phyloP scores from a whole-genome alignment of 2,888 invertebrate genomes.

The Sphecodes monilicornis region DNA sequence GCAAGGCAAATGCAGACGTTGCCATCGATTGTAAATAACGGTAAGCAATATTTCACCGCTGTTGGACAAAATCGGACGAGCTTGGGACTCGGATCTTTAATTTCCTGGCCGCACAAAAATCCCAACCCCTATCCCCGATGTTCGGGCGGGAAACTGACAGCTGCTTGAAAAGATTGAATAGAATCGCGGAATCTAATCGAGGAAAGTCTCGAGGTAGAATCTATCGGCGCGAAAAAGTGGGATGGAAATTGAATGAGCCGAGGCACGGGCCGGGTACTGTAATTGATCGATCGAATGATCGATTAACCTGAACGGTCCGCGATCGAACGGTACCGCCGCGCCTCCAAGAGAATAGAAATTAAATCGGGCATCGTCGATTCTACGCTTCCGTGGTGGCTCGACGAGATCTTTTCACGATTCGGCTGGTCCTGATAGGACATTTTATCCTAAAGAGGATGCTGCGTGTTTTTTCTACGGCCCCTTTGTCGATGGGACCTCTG shows the following conservation, averaged over 20 bases:
- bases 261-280: neutral
- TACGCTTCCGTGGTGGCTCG: neutral
- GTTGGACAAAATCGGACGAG: neutral
- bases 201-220: slow-evolving; percentile 1
- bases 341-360: neutral
- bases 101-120: slow-evolving; percentile 50
- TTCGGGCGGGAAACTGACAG: slow-evolving; percentile 6
- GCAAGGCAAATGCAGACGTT: neutral
- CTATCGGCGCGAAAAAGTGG: slow-evolving; percentile 17
- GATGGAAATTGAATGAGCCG: slow-evolving; percentile 43
- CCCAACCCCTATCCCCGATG: neutral
- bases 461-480: neutral
- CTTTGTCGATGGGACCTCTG: neutral
- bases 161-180: slow-evolving; percentile 46
- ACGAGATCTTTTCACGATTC: neutral
- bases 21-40: slow-evolving; percentile 11
- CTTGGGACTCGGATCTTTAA: slow-evolving; percentile 49
- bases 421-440: neutral
- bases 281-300: slow-evolving; percentile 17
- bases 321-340: neutral
- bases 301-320: slow-evolving; percentile 25
- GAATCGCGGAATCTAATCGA: slow-evolving; percentile 24
- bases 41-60: slow-evolving; percentile 4
- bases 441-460: neutral
- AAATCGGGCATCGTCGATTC: neutral